phyloP scores from a whole-genome alignment of 2,888 invertebrate species.

The Trichopria drosophilae region DNA sequence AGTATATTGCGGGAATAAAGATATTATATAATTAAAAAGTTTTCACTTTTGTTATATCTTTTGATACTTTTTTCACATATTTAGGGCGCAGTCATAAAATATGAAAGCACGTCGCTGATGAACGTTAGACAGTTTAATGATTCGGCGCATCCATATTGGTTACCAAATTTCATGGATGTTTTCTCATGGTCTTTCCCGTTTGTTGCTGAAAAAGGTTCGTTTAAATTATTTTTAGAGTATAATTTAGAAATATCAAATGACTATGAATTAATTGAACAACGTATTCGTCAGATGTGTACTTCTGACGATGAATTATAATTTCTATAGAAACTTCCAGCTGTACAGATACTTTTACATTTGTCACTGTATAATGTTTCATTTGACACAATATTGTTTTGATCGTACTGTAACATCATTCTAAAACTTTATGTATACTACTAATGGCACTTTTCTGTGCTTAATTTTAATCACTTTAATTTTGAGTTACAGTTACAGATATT shows the following conservation, averaged over 20 bases:
- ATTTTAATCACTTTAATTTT: conserved; percentile 4
- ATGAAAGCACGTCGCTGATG: conserved; percentile 5
- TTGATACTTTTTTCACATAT: too few relatives aligned
- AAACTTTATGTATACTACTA: neutral
- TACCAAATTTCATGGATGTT: conserved; percentile 21
- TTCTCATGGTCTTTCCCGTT: conserved; percentile 29
- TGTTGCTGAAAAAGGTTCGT: conserved; percentile 20
- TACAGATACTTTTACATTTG: too few relatives aligned
- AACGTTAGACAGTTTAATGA: conserved; percentile 21
- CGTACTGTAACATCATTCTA: neutral
- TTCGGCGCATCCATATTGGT: conserved; percentile 26
- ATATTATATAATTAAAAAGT: too few relatives aligned
- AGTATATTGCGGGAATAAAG: too few relatives aligned
- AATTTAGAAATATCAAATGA: too few relatives aligned
- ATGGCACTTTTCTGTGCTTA: neutral
- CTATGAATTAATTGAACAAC: too few relatives aligned
- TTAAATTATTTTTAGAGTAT: neutral
- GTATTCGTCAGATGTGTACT: too few relatives aligned
- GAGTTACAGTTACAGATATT: conserved; percentile 25
- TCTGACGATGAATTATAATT: too few relatives aligned
- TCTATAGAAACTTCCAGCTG: too few relatives aligned
- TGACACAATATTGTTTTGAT: too few relatives aligned
- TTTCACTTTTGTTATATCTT: too few relatives aligned
- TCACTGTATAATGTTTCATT: too few relatives aligned
- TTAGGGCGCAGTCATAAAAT: conserved; percentile 22